Percentiles rank a stretch among this genome's conserved stretches.
These are phyloP conservation scores for Apostichopus parvimensis DNA, from an alignment of 35 echinoderm and acorn worm genomes.

Conservation along the genomic window DNA sequence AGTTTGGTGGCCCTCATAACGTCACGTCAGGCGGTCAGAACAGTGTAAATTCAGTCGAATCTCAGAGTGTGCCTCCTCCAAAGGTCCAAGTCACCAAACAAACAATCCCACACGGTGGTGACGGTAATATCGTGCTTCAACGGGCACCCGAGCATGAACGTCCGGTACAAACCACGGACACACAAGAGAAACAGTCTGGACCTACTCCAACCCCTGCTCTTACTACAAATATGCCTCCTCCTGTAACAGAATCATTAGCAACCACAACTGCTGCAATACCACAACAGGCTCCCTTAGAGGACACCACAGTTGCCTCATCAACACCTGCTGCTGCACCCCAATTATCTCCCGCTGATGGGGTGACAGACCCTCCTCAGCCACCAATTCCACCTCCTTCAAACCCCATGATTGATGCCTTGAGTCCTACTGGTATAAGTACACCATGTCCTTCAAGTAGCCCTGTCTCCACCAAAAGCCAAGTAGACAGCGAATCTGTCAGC, in stretches of 20 bases:
- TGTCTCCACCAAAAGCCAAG: not conserved
- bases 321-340: not conserved
- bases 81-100: not conserved
- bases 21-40: not conserved
- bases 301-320: not conserved
- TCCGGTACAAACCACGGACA: no score
- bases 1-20: not conserved
- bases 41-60: not conserved
- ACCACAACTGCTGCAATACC: constrained; percentile 24
- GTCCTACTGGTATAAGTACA: constrained; percentile 28
- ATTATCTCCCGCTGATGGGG: not conserved
- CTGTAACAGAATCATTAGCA: not conserved
- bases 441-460: constrained; percentile 30
- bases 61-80: not conserved
- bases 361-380: constrained; percentile 37
- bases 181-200: not conserved
- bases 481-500: constrained; percentile 5
- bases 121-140: constrained; percentile 36
- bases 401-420: constrained; percentile 53
- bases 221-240: not conserved
- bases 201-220: not conserved
- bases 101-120: not conserved
- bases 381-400: constrained; percentile 45
- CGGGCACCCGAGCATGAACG: constrained; percentile 12
- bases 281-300: constrained; percentile 20